phyloP scores from a whole-genome alignment of 1,140 invertebrate species.

The Papilio polyxenes region DNA sequence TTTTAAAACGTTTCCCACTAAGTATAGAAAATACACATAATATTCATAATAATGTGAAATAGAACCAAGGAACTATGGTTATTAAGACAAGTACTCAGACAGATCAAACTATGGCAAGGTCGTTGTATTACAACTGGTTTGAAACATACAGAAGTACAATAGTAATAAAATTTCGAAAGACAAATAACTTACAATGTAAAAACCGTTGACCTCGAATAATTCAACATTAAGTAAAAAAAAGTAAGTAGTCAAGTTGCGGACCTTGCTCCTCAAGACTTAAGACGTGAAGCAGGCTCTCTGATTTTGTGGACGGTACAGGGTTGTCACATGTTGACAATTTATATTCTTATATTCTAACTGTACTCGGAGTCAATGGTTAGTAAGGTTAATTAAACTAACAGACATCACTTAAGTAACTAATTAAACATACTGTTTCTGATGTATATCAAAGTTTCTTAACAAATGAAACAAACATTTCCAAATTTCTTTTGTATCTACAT shows the following conservation, averaged over 20 bases:
- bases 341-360: not conserved
- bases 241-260: not conserved
- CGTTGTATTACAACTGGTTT: not conserved
- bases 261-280: conserved; percentile 28
- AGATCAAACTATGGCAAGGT: not conserved
- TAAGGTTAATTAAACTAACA: too few species aligned
- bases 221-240: conserved; percentile 30
- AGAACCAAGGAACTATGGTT: not conserved
- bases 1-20: not conserved
- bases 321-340: not conserved
- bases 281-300: conserved; percentile 13
- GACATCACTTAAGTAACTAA: too few species aligned
- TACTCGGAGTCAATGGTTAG: not conserved
- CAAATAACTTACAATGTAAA: conserved; percentile 24
- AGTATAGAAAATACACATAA: too few species aligned
- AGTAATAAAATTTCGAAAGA: conserved; percentile 12
- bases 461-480: too few species aligned
- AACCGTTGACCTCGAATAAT: conserved; percentile 31
- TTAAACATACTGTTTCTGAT: too few species aligned
- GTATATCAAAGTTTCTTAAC: too few species aligned
- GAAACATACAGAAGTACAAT: not conserved
- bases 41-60: not conserved
- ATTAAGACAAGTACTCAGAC: not conserved
- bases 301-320: conserved; percentile 1
- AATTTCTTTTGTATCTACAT: too few species aligned